Base-by-base conservation (phyloP, 2,888 invertebrate genomes). In the Digitonthophagus gazella region DNA sequence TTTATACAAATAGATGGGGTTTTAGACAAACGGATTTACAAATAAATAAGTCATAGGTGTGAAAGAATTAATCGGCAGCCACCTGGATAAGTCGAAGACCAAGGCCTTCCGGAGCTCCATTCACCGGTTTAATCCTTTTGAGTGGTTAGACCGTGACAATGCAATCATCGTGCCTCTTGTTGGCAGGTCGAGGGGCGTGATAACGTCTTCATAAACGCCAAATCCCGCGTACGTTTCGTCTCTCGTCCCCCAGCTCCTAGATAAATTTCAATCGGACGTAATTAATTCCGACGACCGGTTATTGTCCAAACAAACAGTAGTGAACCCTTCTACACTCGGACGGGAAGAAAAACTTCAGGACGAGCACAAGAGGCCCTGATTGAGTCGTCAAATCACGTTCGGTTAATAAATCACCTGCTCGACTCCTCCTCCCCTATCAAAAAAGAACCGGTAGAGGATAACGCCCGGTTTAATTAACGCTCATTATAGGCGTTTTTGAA, bases 211-310 rank as follows among this genome's bases (percentile, higher is more conserved):
- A 44, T 44, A 44, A 44, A 44, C 28, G 28, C 28, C 11, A 44
- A 44, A 44, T 44, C 28, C 28, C 28, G n/a, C n/a, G n/a, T n/a
- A n/a, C n/a, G n/a, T 11, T 44, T 44, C 28, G 28, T 44, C 28
- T 44, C 28, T 44, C 28, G 28, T 8, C 28, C 11, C 11, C 28
- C 64, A 64, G 61, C 55, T 64, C 20, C 65, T 54, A 65, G 69
- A 71, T 71, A 71, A 71, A 71, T 72, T 69, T 72, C 72, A 72
- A 72, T 72, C 70, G 69, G 69, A 61, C 67, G 67, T 70, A 72
- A 72, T 72, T 72, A 72, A 72, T 71, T 72, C 28, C 8, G 11
- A 44, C 28, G 28, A 44, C 28, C 28, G 28, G 28, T 44, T 44
- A 44, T 44, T 44, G 28, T 44, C 28, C 28, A 44, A 44, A 44